Percentiles rank a stretch among this genome's conserved stretches.
Evolutionary conservation across 2,797 vertebrate species (phyloP).

Genomic region (Champsocephalus esox): DNA sequence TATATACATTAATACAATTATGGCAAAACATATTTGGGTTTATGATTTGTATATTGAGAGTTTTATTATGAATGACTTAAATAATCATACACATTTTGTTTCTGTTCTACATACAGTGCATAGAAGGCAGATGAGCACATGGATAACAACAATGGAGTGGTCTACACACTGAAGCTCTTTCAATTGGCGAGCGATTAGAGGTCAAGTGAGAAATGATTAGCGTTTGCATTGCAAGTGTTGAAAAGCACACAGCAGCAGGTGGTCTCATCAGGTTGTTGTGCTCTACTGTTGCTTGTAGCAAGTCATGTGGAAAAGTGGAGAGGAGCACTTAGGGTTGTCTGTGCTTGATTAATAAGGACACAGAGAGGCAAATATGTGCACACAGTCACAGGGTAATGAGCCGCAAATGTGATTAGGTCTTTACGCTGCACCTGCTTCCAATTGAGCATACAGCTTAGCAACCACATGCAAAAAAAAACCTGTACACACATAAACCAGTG

Average conservation of each 20-base stretch:
- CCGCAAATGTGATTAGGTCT: conserved; percentile 85
- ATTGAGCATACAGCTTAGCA: conserved; percentile 79
- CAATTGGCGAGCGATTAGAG: conserved; percentile 69
- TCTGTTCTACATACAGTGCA: background rate
- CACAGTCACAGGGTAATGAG: conserved; percentile 83
- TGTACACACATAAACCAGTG: conserved; percentile 51
- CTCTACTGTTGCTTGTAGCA: conserved; percentile 81
- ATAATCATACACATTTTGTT: background rate
- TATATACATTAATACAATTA: background rate
- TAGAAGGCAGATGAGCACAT: background rate
- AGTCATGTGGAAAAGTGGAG: conserved; percentile 85
- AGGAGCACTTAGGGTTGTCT: conserved; percentile 82
- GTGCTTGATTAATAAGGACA: conserved; percentile 84
- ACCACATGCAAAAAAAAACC: conserved; percentile 65
- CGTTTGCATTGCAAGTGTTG: conserved; percentile 74
- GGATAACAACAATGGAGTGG: conserved; percentile 14
- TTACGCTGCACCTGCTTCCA: conserved; percentile 85
- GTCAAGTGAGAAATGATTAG: conserved; percentile 77
- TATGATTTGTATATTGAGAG: too few species aligned
- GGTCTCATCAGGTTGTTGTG: conserved; percentile 80
- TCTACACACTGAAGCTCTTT: conserved; percentile 46
- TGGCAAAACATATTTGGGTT: background rate
- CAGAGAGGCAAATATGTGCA: conserved; percentile 86
- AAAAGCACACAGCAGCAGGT: conserved; percentile 75
- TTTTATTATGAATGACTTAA: background rate